Base-by-base conservation (phyloP, 2,888 invertebrate species). In the Andrena dorsata region DNA sequence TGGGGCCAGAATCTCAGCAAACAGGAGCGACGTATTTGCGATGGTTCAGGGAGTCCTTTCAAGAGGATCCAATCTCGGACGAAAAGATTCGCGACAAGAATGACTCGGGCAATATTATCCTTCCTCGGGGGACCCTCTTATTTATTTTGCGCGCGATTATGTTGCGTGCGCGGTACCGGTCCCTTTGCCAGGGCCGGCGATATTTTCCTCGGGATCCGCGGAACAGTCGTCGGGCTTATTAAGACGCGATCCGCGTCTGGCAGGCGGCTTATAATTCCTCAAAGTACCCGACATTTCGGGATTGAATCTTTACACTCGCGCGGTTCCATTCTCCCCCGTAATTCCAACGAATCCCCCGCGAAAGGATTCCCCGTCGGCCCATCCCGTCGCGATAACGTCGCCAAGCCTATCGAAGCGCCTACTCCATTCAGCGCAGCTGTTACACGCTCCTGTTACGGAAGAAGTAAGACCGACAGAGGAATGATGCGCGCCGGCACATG, bases 381-480 rank as follows among this genome's bases (percentile, higher is more conserved):
- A 30, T 35, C 20, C 16, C 23, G 16, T 26, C 41, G 72, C 69
- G 84, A 75, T 60, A 81, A 76, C 72, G 66, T 77, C 82, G 75
- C 47, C 64, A 63, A 72, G 76, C 74, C 85, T 76, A 80, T 80
- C 80, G 66, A 66, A 13, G 5, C 69, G 56, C 16, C 69, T 79
- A n/a, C 65, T 75, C 88, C 82, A 89, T 91, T 90, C 86, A 80
- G 23, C 83, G 86, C 90, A 91, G 90, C 89, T 91, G 90, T 77
- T 85, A 87, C 80, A 83, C 76, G 84, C 77, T 20, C 10, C 84
- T 68, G n/a, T n/a, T n/a, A n/a, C n/a, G 51, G 47, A 69, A 61
- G 64, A 65, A 51, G 35, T 30, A 41, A 58, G 32, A 58, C 68
- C 73, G 77, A 53, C 71, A 49, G 16, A 28, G 49, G 71, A 79